Percentiles rank a stretch among this genome's conserved stretches.
phyloP scores from a whole-genome alignment of 2,888 invertebrate genomes.

The Drosophila neotestacea region DNA sequence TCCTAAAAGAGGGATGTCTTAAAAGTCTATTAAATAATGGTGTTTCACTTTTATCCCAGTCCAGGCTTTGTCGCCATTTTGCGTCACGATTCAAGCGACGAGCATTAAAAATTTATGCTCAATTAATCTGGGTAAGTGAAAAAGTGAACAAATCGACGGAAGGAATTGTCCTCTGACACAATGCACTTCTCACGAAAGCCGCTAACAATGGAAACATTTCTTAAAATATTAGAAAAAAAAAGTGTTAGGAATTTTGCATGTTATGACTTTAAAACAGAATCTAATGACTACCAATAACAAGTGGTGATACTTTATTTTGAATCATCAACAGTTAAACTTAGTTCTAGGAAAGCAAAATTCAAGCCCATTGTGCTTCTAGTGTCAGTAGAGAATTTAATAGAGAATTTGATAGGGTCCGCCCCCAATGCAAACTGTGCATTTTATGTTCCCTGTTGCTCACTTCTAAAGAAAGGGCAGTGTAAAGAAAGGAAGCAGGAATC shows the following conservation, averaged over 20 bases:
- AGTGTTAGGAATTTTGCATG: not conserved
- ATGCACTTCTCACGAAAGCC: not conserved
- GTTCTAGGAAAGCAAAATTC: not conserved
- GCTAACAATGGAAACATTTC: not conserved
- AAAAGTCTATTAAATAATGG: constrained; percentile 57
- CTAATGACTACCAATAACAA: not conserved
- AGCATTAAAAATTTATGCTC: constrained; percentile 56
- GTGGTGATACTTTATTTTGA: not conserved
- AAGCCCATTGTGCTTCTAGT: constrained; percentile 4
- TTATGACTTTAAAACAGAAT: not conserved
- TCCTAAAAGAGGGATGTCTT: constrained; percentile 34
- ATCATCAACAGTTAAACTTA: not conserved
- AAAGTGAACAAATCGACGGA: constrained; percentile 28
- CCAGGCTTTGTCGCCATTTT: constrained; percentile 24
- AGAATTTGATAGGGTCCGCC: not conserved
- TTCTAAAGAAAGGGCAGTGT: constrained; percentile 8
- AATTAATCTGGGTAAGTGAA: constrained; percentile 55
- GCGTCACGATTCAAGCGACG: constrained; percentile 33
- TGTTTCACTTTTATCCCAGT: constrained; percentile 15
- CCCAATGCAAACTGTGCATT: constrained; percentile 19
- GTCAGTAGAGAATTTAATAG: not conserved
- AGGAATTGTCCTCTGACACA: constrained; percentile 4
- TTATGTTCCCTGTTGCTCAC: constrained; percentile 15
- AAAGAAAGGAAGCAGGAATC: constrained; percentile 9
- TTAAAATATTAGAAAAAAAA: not conserved